Percentiles rank a stretch among this genome's conserved stretches.
phyloP scores from a whole-genome alignment of 2,797 vertebrate genomes.

The Rhincodon typus region DNA sequence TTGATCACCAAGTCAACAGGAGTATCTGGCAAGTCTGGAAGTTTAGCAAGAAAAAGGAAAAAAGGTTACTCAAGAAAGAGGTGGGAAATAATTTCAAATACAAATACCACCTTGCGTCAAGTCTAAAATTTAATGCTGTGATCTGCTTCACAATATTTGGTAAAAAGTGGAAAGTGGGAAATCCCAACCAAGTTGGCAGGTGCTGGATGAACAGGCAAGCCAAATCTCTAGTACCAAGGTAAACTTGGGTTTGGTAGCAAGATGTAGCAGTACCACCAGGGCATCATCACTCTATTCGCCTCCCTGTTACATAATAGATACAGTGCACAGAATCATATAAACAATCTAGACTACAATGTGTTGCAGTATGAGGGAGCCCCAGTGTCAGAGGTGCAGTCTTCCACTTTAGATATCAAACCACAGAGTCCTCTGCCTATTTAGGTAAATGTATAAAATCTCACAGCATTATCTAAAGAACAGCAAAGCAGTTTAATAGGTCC shows the following conservation, averaged over 20 bases:
- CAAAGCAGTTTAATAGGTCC: not conserved
- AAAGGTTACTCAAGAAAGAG: not conserved
- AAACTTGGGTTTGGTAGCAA: too few relatives aligned
- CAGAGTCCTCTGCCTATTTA: not conserved
- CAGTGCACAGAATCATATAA: not conserved
- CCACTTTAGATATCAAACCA: too few relatives aligned
- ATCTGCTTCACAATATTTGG: not conserved
- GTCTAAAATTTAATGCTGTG: not conserved
- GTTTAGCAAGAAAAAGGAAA: not conserved
- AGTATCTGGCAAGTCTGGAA: conserved; percentile 81
- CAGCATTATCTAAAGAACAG: not conserved
- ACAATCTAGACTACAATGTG: not conserved
- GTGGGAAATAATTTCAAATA: not conserved
- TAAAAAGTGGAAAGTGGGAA: not conserved
- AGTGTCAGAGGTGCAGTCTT: not conserved
- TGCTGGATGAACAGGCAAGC: too few relatives aligned
- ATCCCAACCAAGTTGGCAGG: not conserved
- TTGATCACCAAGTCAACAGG: conserved; percentile 96
- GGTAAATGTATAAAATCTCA: not conserved
- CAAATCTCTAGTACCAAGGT: too few relatives aligned
- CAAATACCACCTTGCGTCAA: not conserved
- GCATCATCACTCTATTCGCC: too few relatives aligned
- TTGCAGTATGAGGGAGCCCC: not conserved
- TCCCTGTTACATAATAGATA: not conserved
- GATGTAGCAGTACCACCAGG: too few relatives aligned